Base-by-base conservation (phyloP, 2,113 vertebrate genomes). In the Triplophysa rosa region DNA sequence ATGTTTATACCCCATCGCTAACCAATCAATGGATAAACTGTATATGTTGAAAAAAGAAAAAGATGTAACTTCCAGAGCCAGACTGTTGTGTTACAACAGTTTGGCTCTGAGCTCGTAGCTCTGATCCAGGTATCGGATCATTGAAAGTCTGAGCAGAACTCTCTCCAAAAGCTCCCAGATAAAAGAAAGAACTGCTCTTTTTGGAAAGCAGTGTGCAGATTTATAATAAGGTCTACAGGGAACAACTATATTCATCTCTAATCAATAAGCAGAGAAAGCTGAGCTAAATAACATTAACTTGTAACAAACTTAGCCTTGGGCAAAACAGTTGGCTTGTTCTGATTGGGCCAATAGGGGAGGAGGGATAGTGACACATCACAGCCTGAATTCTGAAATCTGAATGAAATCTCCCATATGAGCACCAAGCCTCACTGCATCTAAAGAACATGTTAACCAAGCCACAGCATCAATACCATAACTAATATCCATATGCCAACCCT, bases 241-340 rank as follows among this genome's bases (percentile, higher is more conserved):
- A 17, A 54, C 4, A 3, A n/a, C n/a, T n/a, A 24, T 72, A 47
- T 67, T 65, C 37, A n/a, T 37, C 21, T 14, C 54, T 64, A 75
- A 83, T 63, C 71, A 80, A 65, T 49, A 79, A 19, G 64, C 79
- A 67, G 74, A 76, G 37, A 33, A 45, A 37, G 37, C 67, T 47
- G 61, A 66, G 33, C 33, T 76, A 37, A 76, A 49, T 47, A 42
- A 62, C 16, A 59, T 16, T 40, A 56, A 69, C 16, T 58, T 16
- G 42, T 45, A n/a, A 8, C 42, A 47, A 64, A 14, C 58, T 26
- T 17, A 76, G 56, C 69, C 58, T 37, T 54, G 14, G 66, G 42
- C 64, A 64, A 69, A 67, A 49, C 21, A 45, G 40, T 65, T 24
- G 13, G 26, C 45, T 52, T 67, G 23, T 9, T 68, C 7, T 7